A percentile compares a stretch with the other conserved stretches of the same genome.
These are phyloP conservation scores for Thera britannica DNA, from an alignment of 2,888 invertebrate genomes.

Conservation along the genomic window DNA sequence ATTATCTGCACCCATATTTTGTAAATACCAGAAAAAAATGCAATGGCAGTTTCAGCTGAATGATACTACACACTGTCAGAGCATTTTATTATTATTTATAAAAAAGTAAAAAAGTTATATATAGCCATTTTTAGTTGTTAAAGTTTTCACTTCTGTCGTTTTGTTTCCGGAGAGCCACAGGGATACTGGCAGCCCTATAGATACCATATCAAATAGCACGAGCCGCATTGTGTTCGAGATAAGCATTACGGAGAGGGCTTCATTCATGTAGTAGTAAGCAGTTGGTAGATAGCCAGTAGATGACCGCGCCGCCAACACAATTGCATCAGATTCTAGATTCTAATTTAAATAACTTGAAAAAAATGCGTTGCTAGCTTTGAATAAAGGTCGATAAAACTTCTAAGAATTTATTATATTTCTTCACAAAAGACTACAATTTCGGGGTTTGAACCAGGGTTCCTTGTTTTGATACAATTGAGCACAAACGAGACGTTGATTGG, in stretches of 20 bases:
- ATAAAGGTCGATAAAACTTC: not conserved
- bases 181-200: not conserved
- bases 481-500: too few relatives aligned
- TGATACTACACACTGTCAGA: too few relatives aligned
- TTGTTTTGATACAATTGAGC: not conserved
- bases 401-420: not conserved
- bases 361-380: not conserved
- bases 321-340: conserved; percentile 22
- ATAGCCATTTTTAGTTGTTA: too few relatives aligned
- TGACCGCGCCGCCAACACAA: conserved; percentile 14
- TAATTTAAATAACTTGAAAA: not conserved
- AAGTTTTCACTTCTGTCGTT: too few relatives aligned
- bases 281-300: not conserved
- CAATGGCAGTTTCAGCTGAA: too few relatives aligned
- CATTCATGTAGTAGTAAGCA: conserved; percentile 13
- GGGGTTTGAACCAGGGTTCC: not conserved
- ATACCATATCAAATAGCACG: conserved; percentile 4
- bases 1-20: too few relatives aligned
- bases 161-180: too few relatives aligned
- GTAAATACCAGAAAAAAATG: too few relatives aligned
- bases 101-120: too few relatives aligned
- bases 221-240: conserved; percentile 18
- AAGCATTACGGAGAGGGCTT: conserved; percentile 6
- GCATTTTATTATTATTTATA: too few relatives aligned
- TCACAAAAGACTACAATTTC: too few relatives aligned